These are phyloP conservation scores for Cephus pygmeus DNA, from an alignment of 2,888 invertebrate species.

Conservation along the genomic window DNA sequence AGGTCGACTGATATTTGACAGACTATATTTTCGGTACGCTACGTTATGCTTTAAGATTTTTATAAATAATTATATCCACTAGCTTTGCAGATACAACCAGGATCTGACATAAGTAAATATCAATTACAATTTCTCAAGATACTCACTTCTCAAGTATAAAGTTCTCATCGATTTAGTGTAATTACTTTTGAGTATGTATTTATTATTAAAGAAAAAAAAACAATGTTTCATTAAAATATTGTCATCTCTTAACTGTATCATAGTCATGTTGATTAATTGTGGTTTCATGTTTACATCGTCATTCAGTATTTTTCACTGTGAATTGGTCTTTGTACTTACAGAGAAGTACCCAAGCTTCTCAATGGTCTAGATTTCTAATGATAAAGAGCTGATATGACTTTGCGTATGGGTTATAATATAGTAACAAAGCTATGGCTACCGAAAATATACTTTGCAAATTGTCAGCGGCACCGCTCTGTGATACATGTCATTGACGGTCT, in stretches of 20 bases:
- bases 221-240: background rate
- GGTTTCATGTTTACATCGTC: background rate
- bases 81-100: background rate
- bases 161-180: background rate
- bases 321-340: background rate
- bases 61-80: background rate
- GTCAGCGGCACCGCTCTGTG: slow-evolving; percentile 34
- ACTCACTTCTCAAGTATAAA: background rate
- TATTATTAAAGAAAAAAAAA: background rate
- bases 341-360: background rate
- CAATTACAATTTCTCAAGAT: background rate
- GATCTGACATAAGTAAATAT: background rate
- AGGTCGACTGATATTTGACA: slow-evolving; percentile 42
- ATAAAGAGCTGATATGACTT: background rate
- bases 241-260: background rate
- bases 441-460: slow-evolving; percentile 41
- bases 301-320: background rate
- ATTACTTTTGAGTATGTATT: background rate
- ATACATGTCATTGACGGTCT: slow-evolving; percentile 55
- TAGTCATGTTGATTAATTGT: background rate
- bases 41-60: background rate
- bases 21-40: slow-evolving; percentile 48
- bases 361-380: background rate
- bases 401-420: background rate
- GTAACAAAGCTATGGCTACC: slow-evolving; percentile 18